Base-by-base conservation (phyloP, 2,797 vertebrate species). In the Parambassis ranga region DNA sequence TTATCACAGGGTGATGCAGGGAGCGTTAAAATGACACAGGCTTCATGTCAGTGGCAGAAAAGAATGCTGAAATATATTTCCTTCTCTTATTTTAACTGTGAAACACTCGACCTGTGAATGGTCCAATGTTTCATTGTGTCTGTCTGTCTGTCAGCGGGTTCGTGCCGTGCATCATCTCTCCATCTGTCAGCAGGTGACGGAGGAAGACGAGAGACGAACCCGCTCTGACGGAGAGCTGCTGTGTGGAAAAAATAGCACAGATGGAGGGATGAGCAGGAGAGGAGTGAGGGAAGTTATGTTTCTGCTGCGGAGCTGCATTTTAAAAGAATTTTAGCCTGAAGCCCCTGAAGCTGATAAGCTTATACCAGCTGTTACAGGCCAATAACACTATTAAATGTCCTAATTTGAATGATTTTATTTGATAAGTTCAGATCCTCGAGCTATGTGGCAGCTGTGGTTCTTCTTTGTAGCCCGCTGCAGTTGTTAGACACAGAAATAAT, bases 301-400 rank as follows among this genome's bases (percentile, higher is more conserved):
- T 16, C 32, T 32, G 30, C 57, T 7, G 37, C 37, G 18, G 46
- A 57, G 64, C 48, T 4, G 32, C 59, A 1, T 61, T 77, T 67
- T 72, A 31, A 44, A 26, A 7, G 4, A 4, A 42, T 57, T 32
- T 18, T 46, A 23, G 49, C 71, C 46, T 18, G 4, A 15, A n/a
- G n/a, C n/a, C n/a, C n/a, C n/a, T n/a, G n/a, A n/a, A n/a, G n/a
- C n/a, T n/a, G n/a, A 42, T 18, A 44, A 44, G 18, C 2, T 13
- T 52, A 50, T 48, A 46, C 19, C 3, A 7, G 47, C 11, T 14
- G 32, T 46, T 31, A 26, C 10, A 26, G 31, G 23, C 31, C 70
- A 67, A 49, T 49, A 53, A 27, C 35, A 44, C 70, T 33, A 77
- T 55, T 59, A 63, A 10, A 43, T 49, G 37, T 22, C 5, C 28